phyloP scores from a whole-genome alignment of 2,113 vertebrate species.

The Setophaga petechia region DNA sequence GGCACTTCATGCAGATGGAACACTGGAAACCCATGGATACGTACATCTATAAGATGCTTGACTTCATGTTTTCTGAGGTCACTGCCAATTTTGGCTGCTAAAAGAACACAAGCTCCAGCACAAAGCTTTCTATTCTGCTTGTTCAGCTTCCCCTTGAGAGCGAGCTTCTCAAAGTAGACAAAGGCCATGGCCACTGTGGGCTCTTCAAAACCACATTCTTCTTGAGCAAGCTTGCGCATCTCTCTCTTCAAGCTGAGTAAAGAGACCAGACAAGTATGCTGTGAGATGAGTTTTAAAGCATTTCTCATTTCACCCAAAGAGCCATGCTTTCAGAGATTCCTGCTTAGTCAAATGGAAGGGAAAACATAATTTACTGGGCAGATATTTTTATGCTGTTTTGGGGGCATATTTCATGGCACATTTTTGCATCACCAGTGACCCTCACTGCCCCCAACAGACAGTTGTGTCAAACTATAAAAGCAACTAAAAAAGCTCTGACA shows the following conservation, averaged over 20 bases:
- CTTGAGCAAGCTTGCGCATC: slow-evolving; percentile 93
- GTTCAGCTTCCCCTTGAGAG: slow-evolving; percentile 95
- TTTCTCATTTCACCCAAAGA: neutral
- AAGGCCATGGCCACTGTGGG: slow-evolving; percentile 97
- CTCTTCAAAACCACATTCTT: slow-evolving; percentile 93
- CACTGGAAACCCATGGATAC: slow-evolving; percentile 49
- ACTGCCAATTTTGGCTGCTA: slow-evolving; percentile 96
- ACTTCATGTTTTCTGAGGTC: slow-evolving; percentile 98
- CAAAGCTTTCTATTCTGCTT: slow-evolving; percentile 99
- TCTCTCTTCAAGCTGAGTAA: slow-evolving; percentile 90
- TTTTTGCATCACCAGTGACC: neutral
- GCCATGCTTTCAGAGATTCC: neutral
- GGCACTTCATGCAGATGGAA: neutral
- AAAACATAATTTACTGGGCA: neutral
- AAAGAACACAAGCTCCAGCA: slow-evolving; percentile 91
- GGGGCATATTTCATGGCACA: neutral
- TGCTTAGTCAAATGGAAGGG: neutral
- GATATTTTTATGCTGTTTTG: neutral
- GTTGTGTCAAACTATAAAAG: neutral
- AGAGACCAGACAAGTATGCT: slow-evolving; percentile 2
- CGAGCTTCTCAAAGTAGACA: slow-evolving; percentile 98
- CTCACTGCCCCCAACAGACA: neutral
- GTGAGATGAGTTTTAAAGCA: neutral
- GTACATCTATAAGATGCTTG: slow-evolving; percentile 95
- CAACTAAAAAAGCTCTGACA: neutral